These are phyloP conservation scores for Chrysemys picta DNA, from an alignment of 2,113 vertebrate species.

Conservation along the genomic window DNA sequence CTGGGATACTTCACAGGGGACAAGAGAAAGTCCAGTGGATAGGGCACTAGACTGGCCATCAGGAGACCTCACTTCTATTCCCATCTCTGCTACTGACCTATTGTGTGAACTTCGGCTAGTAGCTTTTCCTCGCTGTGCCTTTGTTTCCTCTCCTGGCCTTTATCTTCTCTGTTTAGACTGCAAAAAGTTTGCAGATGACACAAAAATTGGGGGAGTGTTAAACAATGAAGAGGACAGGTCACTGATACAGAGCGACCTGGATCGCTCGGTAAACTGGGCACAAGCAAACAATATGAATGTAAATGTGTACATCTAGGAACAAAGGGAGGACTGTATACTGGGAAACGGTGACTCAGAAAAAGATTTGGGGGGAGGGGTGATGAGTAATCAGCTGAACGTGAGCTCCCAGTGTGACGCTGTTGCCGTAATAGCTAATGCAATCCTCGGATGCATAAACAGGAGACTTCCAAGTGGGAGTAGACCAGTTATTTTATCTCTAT, in stretches of 20 bases:
- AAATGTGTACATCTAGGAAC: background rate
- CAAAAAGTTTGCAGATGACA: background rate
- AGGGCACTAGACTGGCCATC: background rate
- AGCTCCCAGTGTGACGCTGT: background rate
- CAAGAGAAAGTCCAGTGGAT: background rate
- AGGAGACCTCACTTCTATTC: background rate
- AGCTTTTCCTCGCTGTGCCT: background rate
- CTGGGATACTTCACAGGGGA: background rate
- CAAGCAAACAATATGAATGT: background rate
- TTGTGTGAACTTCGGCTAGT: background rate
- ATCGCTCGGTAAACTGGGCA: background rate
- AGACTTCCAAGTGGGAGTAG: background rate
- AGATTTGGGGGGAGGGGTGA: background rate
- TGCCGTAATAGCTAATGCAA: background rate
- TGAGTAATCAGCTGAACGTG: background rate
- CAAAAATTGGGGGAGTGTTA: background rate
- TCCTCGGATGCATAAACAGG: background rate
- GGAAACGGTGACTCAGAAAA: background rate
- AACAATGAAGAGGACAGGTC: background rate
- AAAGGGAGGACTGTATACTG: background rate
- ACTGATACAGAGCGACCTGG: background rate
- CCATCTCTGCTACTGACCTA: background rate
- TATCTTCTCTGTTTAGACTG: background rate
- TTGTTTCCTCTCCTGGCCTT: background rate
- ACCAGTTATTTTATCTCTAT: background rate